Base-by-base conservation (phyloP, 2,113 vertebrate species). In the Syrmaticus mikado region DNA sequence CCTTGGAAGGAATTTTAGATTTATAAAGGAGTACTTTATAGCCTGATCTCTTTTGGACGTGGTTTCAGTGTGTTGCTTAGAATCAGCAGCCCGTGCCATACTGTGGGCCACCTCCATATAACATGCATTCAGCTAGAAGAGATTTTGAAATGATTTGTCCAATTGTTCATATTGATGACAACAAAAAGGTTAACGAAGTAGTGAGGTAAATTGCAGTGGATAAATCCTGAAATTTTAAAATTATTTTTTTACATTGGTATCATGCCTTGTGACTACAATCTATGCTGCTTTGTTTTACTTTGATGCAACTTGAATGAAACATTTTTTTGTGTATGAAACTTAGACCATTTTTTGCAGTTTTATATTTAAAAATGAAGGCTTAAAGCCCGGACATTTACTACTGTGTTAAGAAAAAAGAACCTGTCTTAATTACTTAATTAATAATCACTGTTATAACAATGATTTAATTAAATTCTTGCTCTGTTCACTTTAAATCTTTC, bases 401-500 rank as follows among this genome's bases (percentile, higher is more conserved):
- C 46, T 88, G 32, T 55, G 6, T 50, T 57, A 41, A 30, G 40
- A 79, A 73, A 65, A 86, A 79, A 73, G 5, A 3, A 43, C n/a
- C 4, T 38, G 19, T 46, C 57, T 90, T 90, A 83, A 77, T 83
- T 80, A 92, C 65, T n/a, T n/a, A n/a, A n/a, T n/a, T n/a, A n/a
- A n/a, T n/a, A n/a, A 55, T 11, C 55, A n/a, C 25, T 71, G 25
- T 46, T 93, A 61, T 65, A 90, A 32, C 27, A 71, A 55, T 57
- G 4, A 84, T 87, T 84, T 84, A 82, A 82, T 82, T 45, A 3
- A 18, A 19, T 92, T 94, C 83, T 3, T 93, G 71, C 76, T 90
- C 52, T 61, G 32, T 46, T 95, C 62, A 73, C 53, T 21, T 68
- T 67, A 67, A 93, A 78, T 36, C 16, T 68, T 74, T 92, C 5